These are phyloP conservation scores for Poecilia velifera DNA, from an alignment of 2,797 vertebrate genomes.

Conservation along the genomic window DNA sequence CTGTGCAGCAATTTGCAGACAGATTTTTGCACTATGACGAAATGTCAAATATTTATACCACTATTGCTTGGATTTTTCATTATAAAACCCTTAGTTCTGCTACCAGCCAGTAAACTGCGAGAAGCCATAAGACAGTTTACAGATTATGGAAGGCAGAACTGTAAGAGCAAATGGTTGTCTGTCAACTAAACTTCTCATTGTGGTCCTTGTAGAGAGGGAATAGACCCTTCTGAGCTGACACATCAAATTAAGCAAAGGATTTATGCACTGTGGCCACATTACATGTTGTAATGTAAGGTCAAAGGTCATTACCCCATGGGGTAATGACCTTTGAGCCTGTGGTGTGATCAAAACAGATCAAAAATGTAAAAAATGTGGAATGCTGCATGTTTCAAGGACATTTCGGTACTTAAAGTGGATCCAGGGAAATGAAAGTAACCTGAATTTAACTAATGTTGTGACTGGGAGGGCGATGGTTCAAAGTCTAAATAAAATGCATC, in stretches of 20 bases:
- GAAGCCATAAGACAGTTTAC: conserved; percentile 26
- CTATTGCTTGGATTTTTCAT: conserved; percentile 31
- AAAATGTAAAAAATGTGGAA: neutral
- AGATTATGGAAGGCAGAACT: conserved; percentile 14
- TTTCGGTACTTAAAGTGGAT: neutral
- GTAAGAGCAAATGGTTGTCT: conserved; percentile 17
- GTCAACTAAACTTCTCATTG: conserved; percentile 12
- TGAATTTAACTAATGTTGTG: neutral
- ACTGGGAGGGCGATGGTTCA: neutral
- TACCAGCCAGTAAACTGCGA: conserved; percentile 22
- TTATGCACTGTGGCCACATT: neutral
- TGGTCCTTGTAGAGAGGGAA: neutral
- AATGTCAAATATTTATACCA: conserved; percentile 49
- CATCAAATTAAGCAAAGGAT: neutral
- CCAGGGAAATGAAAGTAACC: neutral
- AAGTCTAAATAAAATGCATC: neutral
- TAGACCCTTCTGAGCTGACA: neutral
- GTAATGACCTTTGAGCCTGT: neutral
- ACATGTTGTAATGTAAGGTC: neutral
- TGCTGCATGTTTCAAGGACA: neutral
- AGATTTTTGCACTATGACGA: conserved; percentile 37
- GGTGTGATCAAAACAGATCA: neutral
- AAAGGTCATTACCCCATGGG: neutral
- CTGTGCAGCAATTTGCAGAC: conserved; percentile 14
- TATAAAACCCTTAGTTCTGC: conserved; percentile 22